A percentile compares a stretch with the other conserved stretches of the same genome.
Conservation (phyloP, 2,113 vertebrate genomes). For the Hystrix brachyura region DNA sequence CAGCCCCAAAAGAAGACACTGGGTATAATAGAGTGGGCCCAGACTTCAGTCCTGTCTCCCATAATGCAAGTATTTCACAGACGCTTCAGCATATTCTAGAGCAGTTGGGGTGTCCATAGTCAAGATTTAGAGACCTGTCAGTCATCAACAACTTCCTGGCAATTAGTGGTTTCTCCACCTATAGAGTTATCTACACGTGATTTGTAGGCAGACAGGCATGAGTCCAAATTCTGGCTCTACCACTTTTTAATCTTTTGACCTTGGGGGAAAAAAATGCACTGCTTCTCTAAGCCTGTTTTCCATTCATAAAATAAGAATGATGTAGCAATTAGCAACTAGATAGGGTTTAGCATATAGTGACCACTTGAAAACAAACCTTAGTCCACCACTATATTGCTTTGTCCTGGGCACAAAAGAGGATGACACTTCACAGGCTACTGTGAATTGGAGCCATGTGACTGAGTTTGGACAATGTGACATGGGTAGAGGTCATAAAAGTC, state of each 20-base stretch:
- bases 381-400: background rate
- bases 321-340: background rate
- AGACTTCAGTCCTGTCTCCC: background rate
- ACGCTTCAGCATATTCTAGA: background rate
- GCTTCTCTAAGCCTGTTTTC: background rate
- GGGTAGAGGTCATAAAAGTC: background rate
- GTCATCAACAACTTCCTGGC: background rate
- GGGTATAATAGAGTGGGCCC: background rate
- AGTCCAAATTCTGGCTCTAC: background rate
- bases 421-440: background rate
- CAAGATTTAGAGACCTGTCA: constrained; percentile 7
- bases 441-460: background rate
- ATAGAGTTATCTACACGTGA: background rate
- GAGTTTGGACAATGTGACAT: background rate
- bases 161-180: background rate
- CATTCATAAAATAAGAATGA: background rate
- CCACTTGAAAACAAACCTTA: background rate
- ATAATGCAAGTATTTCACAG: background rate
- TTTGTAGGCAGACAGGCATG: background rate
- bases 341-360: background rate
- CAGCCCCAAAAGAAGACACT: background rate
- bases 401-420: background rate
- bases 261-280: constrained; percentile 14
- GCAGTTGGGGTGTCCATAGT: background rate
- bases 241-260: background rate